Conservation (phyloP, 2,888 invertebrate species). For the Agrochola lota region DNA sequence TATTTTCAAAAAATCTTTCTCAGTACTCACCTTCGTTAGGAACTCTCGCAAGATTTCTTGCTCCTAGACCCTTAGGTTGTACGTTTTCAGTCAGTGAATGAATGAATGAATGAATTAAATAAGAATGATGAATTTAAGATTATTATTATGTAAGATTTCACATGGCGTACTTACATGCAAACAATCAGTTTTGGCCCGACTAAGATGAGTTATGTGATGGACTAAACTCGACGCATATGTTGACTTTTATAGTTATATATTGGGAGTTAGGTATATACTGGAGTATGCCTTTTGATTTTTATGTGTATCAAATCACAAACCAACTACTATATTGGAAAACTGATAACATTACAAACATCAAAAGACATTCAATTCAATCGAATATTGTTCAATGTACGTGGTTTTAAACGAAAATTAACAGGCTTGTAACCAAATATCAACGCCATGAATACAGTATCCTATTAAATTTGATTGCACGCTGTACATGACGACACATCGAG, state of each 20-base stretch:
- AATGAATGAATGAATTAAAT: too few relatives aligned
- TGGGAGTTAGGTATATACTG: not conserved
- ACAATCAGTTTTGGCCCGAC: too few relatives aligned
- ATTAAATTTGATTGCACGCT: slow-evolving; percentile 31
- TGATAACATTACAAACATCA: not conserved
- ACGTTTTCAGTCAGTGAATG: too few relatives aligned
- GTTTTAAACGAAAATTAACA: slow-evolving; percentile 26
- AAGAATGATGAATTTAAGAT: too few relatives aligned
- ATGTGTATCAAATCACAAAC: not conserved
- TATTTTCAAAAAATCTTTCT: too few relatives aligned
- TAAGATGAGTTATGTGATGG: too few relatives aligned
- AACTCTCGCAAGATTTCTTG: too few relatives aligned
- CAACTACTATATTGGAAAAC: not conserved
- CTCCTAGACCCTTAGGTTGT: too few relatives aligned
- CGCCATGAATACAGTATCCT: slow-evolving; percentile 29
- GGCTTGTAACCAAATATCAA: slow-evolving; percentile 24
- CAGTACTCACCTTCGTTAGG: too few relatives aligned
- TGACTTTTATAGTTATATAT: not conserved
- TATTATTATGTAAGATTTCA: too few relatives aligned
- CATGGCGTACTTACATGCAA: too few relatives aligned
- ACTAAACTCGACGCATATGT: too few relatives aligned
- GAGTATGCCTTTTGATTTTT: not conserved
- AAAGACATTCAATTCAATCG: not conserved
- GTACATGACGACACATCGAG: not conserved
- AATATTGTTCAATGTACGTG: not conserved